These are phyloP conservation scores for Eleginops maclovinus DNA, from an alignment of 2,113 vertebrate species.

Conservation along the genomic window DNA sequence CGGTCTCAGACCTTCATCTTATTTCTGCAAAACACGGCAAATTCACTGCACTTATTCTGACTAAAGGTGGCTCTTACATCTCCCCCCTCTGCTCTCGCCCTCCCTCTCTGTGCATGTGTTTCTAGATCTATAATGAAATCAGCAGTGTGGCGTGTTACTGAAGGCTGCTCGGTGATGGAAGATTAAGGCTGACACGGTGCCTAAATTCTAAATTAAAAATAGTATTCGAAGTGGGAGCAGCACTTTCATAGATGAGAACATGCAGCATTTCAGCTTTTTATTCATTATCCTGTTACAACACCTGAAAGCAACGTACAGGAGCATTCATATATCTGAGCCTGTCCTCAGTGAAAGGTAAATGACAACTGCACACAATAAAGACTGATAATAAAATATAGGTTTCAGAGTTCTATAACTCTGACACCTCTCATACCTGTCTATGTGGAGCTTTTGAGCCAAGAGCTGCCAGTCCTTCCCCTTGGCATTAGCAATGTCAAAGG, in stretches of 20 bases:
- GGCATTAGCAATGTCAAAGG: slow-evolving; percentile 92
- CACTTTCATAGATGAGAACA: slow-evolving; percentile 12
- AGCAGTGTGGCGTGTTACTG: slow-evolving; percentile 63
- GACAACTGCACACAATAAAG: background rate
- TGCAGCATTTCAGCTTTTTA: slow-evolving; percentile 7
- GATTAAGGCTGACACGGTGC: slow-evolving; percentile 50
- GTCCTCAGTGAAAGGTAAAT: slow-evolving; percentile 4
- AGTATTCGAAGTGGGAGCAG: slow-evolving; percentile 48
- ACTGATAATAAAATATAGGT: background rate
- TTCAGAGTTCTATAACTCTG: slow-evolving; percentile 44
- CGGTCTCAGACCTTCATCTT: slow-evolving; percentile 56
- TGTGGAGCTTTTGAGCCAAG: slow-evolving; percentile 94
- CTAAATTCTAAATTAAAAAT: slow-evolving; percentile 65
- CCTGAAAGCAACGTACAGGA: slow-evolving; percentile 20
- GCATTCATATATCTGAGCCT: background rate
- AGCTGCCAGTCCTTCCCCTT: slow-evolving; percentile 99
- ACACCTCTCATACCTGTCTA: slow-evolving; percentile 87
- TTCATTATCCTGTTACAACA: slow-evolving; percentile 24
- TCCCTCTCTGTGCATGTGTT: slow-evolving; percentile 35
- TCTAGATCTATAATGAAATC: slow-evolving; percentile 80
- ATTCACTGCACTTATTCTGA: slow-evolving; percentile 38
- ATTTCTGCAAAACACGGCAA: slow-evolving; percentile 56
- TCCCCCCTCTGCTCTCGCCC: background rate
- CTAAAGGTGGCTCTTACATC: slow-evolving; percentile 22
- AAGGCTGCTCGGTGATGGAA: slow-evolving; percentile 63